Evolutionary conservation across 1,140 invertebrate species (phyloP), one percentile per base, ranked within the genome.

Genomic region (Tribolium madens): DNA sequence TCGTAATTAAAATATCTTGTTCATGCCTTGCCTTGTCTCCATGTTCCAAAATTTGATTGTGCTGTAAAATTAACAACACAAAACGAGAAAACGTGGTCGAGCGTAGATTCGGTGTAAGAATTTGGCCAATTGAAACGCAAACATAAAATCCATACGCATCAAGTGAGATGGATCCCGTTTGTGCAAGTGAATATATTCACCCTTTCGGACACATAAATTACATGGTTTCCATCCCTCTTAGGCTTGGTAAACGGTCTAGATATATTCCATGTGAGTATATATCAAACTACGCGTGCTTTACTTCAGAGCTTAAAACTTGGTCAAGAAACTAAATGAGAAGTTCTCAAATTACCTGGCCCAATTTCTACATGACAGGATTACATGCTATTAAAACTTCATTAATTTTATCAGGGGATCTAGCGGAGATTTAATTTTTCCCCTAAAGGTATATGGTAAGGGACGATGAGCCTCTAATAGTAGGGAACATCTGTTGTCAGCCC

Each of bases 401-500:
- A 64, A 64, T 64, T 64, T 57, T 18, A 31, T 31, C n/a, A 33
- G 9, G 0, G 57, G 21, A n/a, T 14, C 57, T 7, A 14, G 10
- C 1, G 10, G 31, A 33, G 57, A 33, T 64, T 64, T 31, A 26
- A 64, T 57, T 21, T 64, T 64, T 64, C 26, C 17, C 17, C 14
- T 5, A n/a, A 10, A 31, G 26, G n/a, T 31, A 33, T 42, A 12
- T 64, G 21, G 57, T 26, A 18, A 33, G 21, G 26, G 57, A n/a
- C n/a, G 57, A 64, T 64, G 57, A 64, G 18, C 15, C 57, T 18
- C 57, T 33, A 64, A 64, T 14, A 64, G 57, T 64, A 31, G 57
- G 7, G 26, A 72, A 52, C 70, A 72, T 72, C 70, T 72, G 70
- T 72, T 72, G 50, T 18, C 70, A 72, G 70, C 70, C 70, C 70